Conservation (phyloP, 2,797 vertebrate species). For the Xenentodon cancila region DNA sequence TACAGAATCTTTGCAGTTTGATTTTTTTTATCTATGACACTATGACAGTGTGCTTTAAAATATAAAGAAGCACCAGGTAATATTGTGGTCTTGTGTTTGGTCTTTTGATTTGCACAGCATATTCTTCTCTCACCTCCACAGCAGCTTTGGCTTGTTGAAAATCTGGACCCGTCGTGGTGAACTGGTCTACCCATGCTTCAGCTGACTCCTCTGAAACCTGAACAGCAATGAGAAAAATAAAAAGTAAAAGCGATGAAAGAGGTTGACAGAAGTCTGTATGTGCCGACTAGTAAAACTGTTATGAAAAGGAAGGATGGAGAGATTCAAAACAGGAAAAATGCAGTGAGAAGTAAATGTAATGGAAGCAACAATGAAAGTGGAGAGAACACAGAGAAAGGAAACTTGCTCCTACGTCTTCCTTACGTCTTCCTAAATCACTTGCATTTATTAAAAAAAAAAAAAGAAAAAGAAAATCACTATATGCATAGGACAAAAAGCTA, state of each 20-base stretch:
- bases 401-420: conserved; percentile 12
- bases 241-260: conserved; percentile 19
- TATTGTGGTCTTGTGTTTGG: neutral
- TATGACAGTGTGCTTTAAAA: conserved; percentile 8
- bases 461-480: conserved; percentile 18
- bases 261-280: conserved; percentile 24
- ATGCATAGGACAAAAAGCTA: conserved; percentile 20
- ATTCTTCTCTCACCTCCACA: conserved; percentile 88
- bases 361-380: conserved; percentile 53
- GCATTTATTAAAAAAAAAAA: neutral
- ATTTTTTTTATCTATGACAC: too few species aligned
- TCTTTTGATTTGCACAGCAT: conserved; percentile 1
- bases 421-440: conserved; percentile 7
- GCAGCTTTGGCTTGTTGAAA: conserved; percentile 97
- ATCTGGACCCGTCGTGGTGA: conserved; percentile 87
- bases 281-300: conserved; percentile 2
- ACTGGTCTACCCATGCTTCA: conserved; percentile 98
- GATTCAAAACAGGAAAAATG: conserved; percentile 36
- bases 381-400: conserved; percentile 27
- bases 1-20: too few species aligned
- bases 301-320: conserved; percentile 21
- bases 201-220: conserved; percentile 91
- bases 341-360: conserved; percentile 54
- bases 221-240: conserved; percentile 39
- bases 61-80: neutral